Conservation (phyloP, 2,888 invertebrate genomes). For the Malthinus flaveolus region DNA sequence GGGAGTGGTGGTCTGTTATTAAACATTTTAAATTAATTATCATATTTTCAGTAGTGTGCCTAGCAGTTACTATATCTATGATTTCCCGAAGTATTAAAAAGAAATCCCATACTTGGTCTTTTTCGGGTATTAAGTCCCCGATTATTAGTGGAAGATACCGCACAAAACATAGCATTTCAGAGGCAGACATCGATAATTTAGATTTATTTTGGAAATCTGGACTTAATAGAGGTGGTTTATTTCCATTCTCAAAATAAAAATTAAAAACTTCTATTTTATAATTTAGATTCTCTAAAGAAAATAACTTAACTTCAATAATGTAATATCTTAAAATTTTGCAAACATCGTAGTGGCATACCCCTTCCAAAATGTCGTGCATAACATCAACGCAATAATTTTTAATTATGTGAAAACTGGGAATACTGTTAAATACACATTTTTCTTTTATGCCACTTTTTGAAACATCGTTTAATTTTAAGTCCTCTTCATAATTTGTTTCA, state of each 20-base stretch:
- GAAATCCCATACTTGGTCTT: constrained; percentile 36
- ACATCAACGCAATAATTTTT: constrained; percentile 32
- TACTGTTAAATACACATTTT: constrained; percentile 10
- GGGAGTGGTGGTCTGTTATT: constrained; percentile 24
- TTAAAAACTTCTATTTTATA: background rate
- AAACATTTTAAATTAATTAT: constrained; percentile 18
- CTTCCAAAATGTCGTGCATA: constrained; percentile 30
- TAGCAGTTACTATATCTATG: constrained; percentile 31
- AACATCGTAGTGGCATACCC: constrained; percentile 1
- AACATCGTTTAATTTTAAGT: background rate
- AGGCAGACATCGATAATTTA: constrained; percentile 31
- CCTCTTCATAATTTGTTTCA: background rate
- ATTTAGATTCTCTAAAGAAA: background rate
- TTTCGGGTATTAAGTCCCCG: constrained; percentile 36
- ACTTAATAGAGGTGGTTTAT: constrained; percentile 3
- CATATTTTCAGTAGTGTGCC: background rate
- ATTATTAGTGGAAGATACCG: constrained; percentile 35
- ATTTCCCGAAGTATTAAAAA: constrained; percentile 35
- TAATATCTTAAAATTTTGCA: background rate
- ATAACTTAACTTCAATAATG: background rate
- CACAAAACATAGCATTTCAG: constrained; percentile 38
- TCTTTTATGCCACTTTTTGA: constrained; percentile 11
- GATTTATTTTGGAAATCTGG: constrained; percentile 19
- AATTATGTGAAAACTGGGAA: constrained; percentile 21
- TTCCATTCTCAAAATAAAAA: background rate